A percentile compares a stretch with the other conserved stretches of the same genome.
phyloP scores from a whole-genome alignment of 2,888 invertebrate genomes.

The Neria commutata region DNA sequence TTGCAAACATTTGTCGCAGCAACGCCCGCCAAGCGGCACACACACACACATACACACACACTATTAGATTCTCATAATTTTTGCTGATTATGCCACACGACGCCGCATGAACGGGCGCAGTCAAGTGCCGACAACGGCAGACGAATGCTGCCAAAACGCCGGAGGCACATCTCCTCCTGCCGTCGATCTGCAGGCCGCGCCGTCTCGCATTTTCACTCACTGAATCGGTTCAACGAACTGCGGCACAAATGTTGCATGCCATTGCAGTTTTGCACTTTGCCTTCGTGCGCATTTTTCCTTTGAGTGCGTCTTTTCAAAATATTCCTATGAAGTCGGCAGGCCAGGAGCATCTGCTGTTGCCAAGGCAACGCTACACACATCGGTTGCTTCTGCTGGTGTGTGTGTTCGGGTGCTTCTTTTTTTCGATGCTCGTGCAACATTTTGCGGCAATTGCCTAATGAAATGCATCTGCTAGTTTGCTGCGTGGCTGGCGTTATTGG shows the following conservation, averaged over 20 bases:
- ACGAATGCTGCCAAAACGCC: background rate
- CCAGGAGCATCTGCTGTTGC: background rate
- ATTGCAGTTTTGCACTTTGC: background rate
- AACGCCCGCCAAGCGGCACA: background rate
- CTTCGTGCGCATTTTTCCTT: background rate
- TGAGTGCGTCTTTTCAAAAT: background rate
- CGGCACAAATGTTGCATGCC: background rate
- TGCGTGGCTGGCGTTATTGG: too few relatives aligned
- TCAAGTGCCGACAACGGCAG: background rate
- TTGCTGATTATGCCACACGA: conserved; percentile 14
- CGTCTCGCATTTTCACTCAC: background rate
- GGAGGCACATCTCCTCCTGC: background rate
- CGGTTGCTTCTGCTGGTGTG: too few relatives aligned
- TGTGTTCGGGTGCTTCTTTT: too few relatives aligned
- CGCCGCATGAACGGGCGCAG: background rate
- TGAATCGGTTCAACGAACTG: conserved; percentile 20
- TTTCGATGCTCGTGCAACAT: too few relatives aligned
- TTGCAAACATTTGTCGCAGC: background rate
- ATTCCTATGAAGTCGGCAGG: background rate
- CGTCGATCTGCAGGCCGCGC: conserved; percentile 9
- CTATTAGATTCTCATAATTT: conserved; percentile 17
- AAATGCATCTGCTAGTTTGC: too few relatives aligned
- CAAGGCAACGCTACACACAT: too few relatives aligned
- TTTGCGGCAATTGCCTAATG: too few relatives aligned
- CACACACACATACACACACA: too few relatives aligned